These are phyloP conservation scores for Dione vanillae DNA, from an alignment of 2,888 invertebrate species.

Conservation along the genomic window DNA sequence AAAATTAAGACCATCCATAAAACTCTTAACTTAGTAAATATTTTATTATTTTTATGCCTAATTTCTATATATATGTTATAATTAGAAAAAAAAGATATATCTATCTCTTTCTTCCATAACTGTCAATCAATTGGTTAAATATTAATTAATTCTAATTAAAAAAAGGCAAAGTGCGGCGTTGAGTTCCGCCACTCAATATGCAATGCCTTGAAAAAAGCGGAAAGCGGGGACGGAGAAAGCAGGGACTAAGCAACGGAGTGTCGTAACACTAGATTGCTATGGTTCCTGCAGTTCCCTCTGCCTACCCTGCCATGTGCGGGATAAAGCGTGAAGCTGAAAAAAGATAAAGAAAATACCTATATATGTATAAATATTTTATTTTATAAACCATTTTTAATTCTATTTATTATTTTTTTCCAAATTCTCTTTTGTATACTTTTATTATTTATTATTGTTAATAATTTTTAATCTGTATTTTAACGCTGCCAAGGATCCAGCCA, in stretches of 20 bases:
- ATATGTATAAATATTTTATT: too few relatives aligned
- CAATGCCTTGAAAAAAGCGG: background rate
- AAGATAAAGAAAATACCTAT: background rate
- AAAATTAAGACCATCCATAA: too few relatives aligned
- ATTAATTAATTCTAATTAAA: too few relatives aligned
- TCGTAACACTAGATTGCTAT: too few relatives aligned
- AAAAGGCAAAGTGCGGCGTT: background rate
- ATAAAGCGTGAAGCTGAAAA: background rate
- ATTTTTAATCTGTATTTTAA: slow-evolving; percentile 20
- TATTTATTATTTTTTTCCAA: background rate
- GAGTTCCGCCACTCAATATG: background rate
- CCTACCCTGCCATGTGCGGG: background rate
- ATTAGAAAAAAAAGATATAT: too few relatives aligned
- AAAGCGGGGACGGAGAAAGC: background rate
- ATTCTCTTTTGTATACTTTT: background rate
- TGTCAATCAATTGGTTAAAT: too few relatives aligned
- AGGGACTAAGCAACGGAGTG: too few relatives aligned
- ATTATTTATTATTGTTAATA: background rate
- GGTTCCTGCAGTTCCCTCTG: background rate
- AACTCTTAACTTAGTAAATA: too few relatives aligned
- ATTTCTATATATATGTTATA: too few relatives aligned
- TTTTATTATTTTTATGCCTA: too few relatives aligned
- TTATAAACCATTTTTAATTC: background rate
- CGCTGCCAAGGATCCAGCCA: slow-evolving; percentile 69
- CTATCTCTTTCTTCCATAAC: too few relatives aligned